Percentiles rank a stretch among this genome's conserved stretches.
Conservation (phyloP, 2,888 invertebrate genomes). For the Andrena chrysosceles region DNA sequence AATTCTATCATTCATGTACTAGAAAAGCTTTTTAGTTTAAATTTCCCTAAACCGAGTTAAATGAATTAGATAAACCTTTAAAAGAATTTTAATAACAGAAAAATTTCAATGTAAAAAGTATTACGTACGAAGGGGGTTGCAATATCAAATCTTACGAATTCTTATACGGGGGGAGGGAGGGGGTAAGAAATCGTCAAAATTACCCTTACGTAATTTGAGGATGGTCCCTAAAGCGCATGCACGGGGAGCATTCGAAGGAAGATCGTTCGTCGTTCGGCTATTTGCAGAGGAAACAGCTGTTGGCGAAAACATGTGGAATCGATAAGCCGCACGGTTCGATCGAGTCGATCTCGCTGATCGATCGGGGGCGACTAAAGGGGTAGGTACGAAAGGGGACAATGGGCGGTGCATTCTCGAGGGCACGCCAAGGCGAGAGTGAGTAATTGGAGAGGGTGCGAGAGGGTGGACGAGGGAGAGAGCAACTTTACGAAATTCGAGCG, state of each 20-base stretch:
- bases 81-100: no score
- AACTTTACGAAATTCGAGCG: constrained; percentile 47
- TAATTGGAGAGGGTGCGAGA: constrained; percentile 30
- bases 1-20: no score
- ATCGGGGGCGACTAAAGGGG: not conserved
- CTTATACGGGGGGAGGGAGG: no score
- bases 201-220: no score
- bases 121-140: no score
- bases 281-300: constrained; percentile 3
- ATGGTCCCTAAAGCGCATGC: not conserved
- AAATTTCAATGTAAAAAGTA: no score
- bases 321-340: not conserved
- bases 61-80: no score
- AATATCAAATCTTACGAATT: no score
- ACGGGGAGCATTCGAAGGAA: not conserved
- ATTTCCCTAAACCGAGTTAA: no score
- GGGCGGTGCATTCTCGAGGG: constrained; percentile 14
- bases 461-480: constrained; percentile 1
- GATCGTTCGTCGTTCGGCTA: not conserved
- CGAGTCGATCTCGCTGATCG: not conserved
- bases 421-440: not conserved
- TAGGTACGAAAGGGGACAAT: not conserved
- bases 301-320: not conserved
- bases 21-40: no score
- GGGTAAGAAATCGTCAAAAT: no score